phyloP scores from a whole-genome alignment of 2,113 vertebrate genomes.

The Anoplopoma fimbria region DNA sequence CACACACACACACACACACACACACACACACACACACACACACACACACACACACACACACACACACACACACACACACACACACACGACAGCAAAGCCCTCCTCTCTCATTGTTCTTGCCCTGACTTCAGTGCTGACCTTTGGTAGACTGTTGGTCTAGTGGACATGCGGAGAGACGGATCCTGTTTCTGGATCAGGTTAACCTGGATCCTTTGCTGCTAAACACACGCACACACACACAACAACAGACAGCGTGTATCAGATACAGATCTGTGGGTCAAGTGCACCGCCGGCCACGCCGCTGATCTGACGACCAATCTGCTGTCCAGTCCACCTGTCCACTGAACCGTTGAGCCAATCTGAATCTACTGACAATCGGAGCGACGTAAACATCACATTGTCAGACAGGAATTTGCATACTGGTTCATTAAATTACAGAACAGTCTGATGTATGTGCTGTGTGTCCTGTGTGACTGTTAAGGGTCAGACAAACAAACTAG shows the following conservation, averaged over 20 bases:
- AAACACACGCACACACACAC: conserved; percentile 38
- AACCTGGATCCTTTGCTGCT: conserved; percentile 61
- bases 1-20: conserved; percentile 22
- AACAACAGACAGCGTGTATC: conserved; percentile 52
- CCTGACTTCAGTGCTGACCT: conserved; percentile 66
- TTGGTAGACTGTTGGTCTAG: conserved; percentile 66
- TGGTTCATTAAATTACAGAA: conserved; percentile 41
- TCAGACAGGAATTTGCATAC: conserved; percentile 22
- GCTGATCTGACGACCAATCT: conserved; percentile 59
- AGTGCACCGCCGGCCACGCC: conserved; percentile 55
- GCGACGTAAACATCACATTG: conserved; percentile 29
- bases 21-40: conserved; percentile 14
- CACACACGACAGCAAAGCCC: background rate
- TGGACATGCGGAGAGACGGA: conserved; percentile 68
- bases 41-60: background rate
- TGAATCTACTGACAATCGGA: conserved; percentile 32
- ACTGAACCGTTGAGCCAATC: conserved; percentile 49
- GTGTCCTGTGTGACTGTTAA: background rate
- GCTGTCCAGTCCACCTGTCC: conserved; percentile 42
- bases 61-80: background rate
- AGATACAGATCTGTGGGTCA: conserved; percentile 75
- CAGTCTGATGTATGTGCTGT: background rate
- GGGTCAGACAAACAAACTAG: background rate
- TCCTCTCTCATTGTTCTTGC: conserved; percentile 50
- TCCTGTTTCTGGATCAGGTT: conserved; percentile 82